phyloP scores from a whole-genome alignment of 2,797 vertebrate genomes.

The Anguilla pacifica region DNA sequence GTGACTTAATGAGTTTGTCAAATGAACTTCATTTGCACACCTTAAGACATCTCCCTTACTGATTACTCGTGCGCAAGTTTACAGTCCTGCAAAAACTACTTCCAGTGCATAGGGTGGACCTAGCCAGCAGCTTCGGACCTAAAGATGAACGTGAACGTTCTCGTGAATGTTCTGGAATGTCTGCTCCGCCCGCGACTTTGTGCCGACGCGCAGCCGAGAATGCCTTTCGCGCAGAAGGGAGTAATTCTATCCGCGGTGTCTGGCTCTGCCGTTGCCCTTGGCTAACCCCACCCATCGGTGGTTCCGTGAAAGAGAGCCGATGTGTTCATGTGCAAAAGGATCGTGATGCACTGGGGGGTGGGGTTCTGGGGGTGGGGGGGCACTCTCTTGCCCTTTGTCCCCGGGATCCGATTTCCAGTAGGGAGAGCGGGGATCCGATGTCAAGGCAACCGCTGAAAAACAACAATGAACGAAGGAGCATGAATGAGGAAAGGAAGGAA shows the following conservation, averaged over 20 bases:
- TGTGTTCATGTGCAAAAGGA: not conserved
- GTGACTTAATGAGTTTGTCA: not conserved
- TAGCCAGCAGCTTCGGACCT: not conserved
- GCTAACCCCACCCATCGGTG: not conserved
- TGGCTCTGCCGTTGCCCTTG: not conserved
- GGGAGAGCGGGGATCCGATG: not conserved
- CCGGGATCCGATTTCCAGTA: constrained; percentile 6
- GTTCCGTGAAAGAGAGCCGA: not conserved
- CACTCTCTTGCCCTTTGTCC: constrained; percentile 9
- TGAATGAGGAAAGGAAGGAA: constrained; percentile 24
- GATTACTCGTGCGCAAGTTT: not conserved
- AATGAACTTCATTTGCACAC: not conserved
- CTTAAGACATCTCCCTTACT: not conserved
- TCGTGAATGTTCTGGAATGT: not conserved
- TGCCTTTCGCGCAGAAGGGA: constrained; percentile 6
- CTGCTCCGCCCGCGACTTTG: not conserved
- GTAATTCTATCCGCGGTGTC: constrained; percentile 13
- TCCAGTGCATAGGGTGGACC: not conserved
- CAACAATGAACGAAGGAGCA: constrained; percentile 5
- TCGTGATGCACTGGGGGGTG: not conserved
- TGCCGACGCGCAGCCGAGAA: not conserved
- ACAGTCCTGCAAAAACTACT: not conserved
- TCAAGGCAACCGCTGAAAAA: constrained; percentile 11
- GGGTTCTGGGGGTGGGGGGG: not conserved
- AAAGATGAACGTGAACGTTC: too few species aligned